Conservation (phyloP, 1,140 invertebrate genomes). For the Philotrypesis tridentata region DNA sequence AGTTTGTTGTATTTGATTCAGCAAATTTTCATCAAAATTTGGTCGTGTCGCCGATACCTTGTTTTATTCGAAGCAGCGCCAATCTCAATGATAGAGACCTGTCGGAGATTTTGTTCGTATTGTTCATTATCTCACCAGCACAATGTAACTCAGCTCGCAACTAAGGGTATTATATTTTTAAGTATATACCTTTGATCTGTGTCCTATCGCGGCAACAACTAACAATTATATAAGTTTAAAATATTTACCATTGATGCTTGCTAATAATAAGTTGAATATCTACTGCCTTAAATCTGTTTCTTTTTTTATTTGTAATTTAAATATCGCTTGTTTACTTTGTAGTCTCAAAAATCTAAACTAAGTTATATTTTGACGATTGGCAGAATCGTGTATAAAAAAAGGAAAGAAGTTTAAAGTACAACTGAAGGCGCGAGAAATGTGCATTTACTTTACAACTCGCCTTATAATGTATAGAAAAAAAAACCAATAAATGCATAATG, state of each 20-base stretch:
- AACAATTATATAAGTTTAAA: slow-evolving; percentile 40
- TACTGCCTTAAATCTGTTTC: slow-evolving; percentile 40
- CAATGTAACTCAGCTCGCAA: slow-evolving; percentile 28
- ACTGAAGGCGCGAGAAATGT: slow-evolving; percentile 36
- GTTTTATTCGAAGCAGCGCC: slow-evolving; percentile 34
- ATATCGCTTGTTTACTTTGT: slow-evolving; percentile 30
- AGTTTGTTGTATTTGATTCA: slow-evolving; percentile 25
- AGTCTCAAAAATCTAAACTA: slow-evolving; percentile 42
- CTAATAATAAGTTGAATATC: slow-evolving; percentile 46
- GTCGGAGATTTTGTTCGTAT: slow-evolving; percentile 13
- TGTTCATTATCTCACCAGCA: slow-evolving; percentile 32
- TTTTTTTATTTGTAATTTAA: slow-evolving; percentile 40
- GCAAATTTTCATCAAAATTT: slow-evolving; percentile 16
- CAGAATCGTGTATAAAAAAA: slow-evolving; percentile 44
- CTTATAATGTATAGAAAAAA: slow-evolving; percentile 44
- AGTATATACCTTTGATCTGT: slow-evolving; percentile 45
- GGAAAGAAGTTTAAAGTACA: slow-evolving; percentile 23
- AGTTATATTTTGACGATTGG: slow-evolving; percentile 45
- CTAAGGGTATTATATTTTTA: slow-evolving; percentile 47
- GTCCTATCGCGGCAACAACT: slow-evolving; percentile 31
- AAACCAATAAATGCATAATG: slow-evolving; percentile 44
- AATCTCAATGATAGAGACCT: neutral
- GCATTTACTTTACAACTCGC: slow-evolving; percentile 47
- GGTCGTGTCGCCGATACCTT: slow-evolving; percentile 26
- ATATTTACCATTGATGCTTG: slow-evolving; percentile 41